Percentiles rank a stretch among this genome's conserved stretches.
Conservation (phyloP, 53 echinoderm and acorn worm genomes). For the Paracentrotus lividus region DNA sequence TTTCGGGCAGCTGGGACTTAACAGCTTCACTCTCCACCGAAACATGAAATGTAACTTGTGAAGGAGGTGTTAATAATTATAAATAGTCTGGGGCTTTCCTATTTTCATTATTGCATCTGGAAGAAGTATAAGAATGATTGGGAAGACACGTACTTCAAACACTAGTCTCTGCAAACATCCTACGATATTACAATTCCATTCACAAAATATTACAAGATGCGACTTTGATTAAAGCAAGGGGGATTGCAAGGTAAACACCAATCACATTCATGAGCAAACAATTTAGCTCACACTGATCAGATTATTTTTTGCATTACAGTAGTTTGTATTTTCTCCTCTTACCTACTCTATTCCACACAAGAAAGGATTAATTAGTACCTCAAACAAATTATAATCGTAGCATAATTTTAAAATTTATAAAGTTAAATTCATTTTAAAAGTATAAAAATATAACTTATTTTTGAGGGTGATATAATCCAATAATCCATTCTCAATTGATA, state of each 20-base stretch:
- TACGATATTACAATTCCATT: neutral
- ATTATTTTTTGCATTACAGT: too few relatives aligned
- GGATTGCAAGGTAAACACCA: neutral
- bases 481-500: too few relatives aligned
- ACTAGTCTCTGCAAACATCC: constrained; percentile 11
- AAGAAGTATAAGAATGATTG: neutral
- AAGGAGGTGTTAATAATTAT: neutral
- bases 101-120: neutral
- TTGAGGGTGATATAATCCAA: too few relatives aligned
- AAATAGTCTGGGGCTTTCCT: neutral
- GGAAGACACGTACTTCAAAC: neutral
- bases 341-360: too few relatives aligned
- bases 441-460: too few relatives aligned
- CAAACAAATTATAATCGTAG: too few relatives aligned
- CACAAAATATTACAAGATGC: neutral
- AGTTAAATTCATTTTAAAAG: too few relatives aligned
- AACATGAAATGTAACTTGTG: neutral
- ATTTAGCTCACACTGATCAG: neutral
- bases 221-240: neutral
- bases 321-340: neutral
- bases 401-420: too few relatives aligned
- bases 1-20: too few relatives aligned
- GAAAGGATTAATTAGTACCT: too few relatives aligned
- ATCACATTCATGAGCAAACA: neutral
- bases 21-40: neutral